phyloP scores from a whole-genome alignment of 2,888 invertebrate species.

The Lysandra coridon region DNA sequence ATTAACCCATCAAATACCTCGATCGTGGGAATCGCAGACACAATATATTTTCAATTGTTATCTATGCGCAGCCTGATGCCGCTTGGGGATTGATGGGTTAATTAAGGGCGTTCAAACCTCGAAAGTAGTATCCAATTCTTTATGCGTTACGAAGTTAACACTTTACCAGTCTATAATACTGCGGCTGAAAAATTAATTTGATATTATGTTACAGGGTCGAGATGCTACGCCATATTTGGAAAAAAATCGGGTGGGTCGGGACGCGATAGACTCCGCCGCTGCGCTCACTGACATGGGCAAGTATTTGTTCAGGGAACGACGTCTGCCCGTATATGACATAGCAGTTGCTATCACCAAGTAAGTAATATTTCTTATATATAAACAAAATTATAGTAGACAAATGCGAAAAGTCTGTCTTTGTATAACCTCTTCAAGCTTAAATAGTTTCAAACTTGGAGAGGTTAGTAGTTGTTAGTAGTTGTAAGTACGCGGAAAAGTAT shows the following conservation, averaged over 20 bases:
- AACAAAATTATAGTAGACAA: not conserved
- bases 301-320: constrained; percentile 95
- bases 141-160: not conserved
- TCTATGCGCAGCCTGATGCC: too few relatives aligned
- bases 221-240: constrained; percentile 97
- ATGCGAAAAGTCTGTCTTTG: not conserved
- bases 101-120: too few relatives aligned
- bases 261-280: constrained; percentile 96
- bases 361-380: constrained; percentile 60
- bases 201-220: constrained; percentile 83
- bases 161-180: not conserved
- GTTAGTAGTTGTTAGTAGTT: too few relatives aligned
- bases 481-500: too few relatives aligned
- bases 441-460: too few relatives aligned
- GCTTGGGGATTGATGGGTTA: too few relatives aligned
- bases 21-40: too few relatives aligned
- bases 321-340: constrained; percentile 96
- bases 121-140: not conserved
- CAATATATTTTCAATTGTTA: too few relatives aligned
- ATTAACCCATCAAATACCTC: too few relatives aligned
- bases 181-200: not conserved
- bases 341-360: constrained; percentile 98
- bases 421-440: not conserved
- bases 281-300: constrained; percentile 98
- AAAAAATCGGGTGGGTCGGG: constrained; percentile 94